Percentiles rank a stretch among this genome's conserved stretches.
Conservation (phyloP, 2,888 invertebrate genomes). For the Chouioia cunea region DNA sequence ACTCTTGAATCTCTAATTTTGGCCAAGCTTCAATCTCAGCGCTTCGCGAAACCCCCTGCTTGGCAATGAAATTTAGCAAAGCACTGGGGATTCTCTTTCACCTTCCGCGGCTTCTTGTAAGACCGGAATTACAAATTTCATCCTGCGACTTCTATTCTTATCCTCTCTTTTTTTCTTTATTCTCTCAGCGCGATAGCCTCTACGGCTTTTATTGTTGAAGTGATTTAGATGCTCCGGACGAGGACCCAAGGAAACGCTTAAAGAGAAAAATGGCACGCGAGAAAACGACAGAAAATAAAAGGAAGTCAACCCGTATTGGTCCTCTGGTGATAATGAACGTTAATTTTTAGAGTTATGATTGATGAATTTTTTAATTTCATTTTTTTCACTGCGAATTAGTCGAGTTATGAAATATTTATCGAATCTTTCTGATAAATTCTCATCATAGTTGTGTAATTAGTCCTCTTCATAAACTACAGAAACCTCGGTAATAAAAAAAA, state of each 20-base stretch:
- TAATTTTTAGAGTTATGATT: conserved; percentile 15
- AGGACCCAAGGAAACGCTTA: conserved; percentile 43
- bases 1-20: too few relatives aligned
- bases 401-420: too few relatives aligned
- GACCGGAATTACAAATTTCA: conserved; percentile 65
- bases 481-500: too few relatives aligned
- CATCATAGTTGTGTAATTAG: too few relatives aligned
- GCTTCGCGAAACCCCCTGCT: too few relatives aligned
- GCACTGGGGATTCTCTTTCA: conserved; percentile 2
- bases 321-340: conserved; percentile 36
- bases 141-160: conserved; percentile 51
- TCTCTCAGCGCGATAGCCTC: conserved; percentile 36
- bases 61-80: conserved; percentile 3
- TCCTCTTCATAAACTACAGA: too few relatives aligned
- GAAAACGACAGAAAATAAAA: conserved; percentile 25
- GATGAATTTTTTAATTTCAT: too few relatives aligned
- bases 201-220: conserved; percentile 51
- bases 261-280: conserved; percentile 43
- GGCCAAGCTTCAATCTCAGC: too few relatives aligned
- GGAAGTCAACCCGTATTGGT: conserved; percentile 6
- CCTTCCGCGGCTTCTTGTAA: conserved; percentile 33
- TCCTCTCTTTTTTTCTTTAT: conserved; percentile 31
- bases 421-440: too few relatives aligned
- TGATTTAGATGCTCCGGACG: conserved; percentile 55
- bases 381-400: too few relatives aligned